Evolutionary conservation across 1,140 invertebrate genomes (phyloP).

Genomic region (Drosophila baimaii): DNA sequence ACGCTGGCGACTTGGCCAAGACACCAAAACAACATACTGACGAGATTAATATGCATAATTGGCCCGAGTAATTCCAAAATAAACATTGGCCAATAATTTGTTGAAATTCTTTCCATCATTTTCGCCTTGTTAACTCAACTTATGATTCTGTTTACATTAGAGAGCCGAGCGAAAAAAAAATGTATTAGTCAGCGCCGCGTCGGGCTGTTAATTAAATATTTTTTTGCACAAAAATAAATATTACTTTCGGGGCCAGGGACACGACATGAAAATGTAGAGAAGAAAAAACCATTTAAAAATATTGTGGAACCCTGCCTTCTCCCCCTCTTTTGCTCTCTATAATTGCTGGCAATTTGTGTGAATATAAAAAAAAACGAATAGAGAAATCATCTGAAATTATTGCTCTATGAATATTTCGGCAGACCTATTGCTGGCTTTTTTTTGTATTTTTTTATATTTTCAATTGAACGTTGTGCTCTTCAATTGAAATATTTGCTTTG

Average conservation of each 20-base stretch:
- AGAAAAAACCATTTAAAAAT: slow-evolving; percentile 12
- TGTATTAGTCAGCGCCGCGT: slow-evolving; percentile 16
- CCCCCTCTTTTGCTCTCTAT: slow-evolving; percentile 1
- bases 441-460: slow-evolving; percentile 21
- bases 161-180: not conserved
- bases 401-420: slow-evolving; percentile 60
- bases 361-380: slow-evolving; percentile 32
- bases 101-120: slow-evolving; percentile 2
- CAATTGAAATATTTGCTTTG: slow-evolving; percentile 72
- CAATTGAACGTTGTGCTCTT: slow-evolving; percentile 16
- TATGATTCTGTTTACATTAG: slow-evolving; percentile 20
- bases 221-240: slow-evolving; percentile 3
- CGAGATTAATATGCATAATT: slow-evolving; percentile 33
- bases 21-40: slow-evolving; percentile 23
- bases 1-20: slow-evolving; percentile 42
- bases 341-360: slow-evolving; percentile 40
- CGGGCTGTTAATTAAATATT: slow-evolving; percentile 27
- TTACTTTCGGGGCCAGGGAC: slow-evolving; percentile 39
- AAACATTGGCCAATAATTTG: slow-evolving; percentile 22
- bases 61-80: slow-evolving; percentile 22
- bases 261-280: not conserved
- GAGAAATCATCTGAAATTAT: slow-evolving; percentile 32
- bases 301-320: no score
- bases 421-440: slow-evolving; percentile 28
- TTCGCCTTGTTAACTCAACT: slow-evolving; percentile 8